Conservation (phyloP, 2,113 vertebrate genomes). For the Chamaetylas fuelleborni region DNA sequence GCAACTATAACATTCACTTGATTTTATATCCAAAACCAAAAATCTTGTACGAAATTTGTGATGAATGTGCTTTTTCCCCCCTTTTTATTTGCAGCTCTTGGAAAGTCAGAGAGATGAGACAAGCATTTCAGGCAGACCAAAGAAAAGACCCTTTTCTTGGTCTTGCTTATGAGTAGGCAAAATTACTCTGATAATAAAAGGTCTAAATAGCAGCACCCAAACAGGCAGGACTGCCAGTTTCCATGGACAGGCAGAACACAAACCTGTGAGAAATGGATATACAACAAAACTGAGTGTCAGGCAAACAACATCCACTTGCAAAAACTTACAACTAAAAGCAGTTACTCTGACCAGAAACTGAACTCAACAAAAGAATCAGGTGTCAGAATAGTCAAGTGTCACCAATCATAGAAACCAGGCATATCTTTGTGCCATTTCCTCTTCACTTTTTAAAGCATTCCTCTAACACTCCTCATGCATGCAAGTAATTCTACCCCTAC, state of each 20-base stretch:
- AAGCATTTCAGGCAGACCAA: not conserved
- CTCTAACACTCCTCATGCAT: not conserved
- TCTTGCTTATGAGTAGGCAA: not conserved
- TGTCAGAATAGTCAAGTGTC: not conserved
- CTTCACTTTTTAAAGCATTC: not conserved
- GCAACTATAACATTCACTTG: not conserved
- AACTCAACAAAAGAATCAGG: not conserved
- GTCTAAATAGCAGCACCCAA: not conserved
- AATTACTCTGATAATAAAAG: not conserved
- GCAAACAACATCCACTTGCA: not conserved
- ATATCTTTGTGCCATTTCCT: not conserved
- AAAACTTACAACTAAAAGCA: not conserved
- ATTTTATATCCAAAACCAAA: not conserved
- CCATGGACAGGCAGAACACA: rapidly evolving
- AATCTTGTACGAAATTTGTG: not conserved
- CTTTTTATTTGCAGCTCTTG: not conserved
- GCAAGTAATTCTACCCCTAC: not conserved
- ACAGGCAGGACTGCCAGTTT: not conserved
- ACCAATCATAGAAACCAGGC: not conserved
- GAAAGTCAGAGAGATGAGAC: not conserved
- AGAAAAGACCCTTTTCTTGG: not conserved
- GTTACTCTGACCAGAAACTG: not conserved
- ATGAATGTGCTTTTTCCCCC: not conserved
- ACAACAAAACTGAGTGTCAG: not conserved
- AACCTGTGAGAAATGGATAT: not conserved